Evolutionary conservation across 1,140 invertebrate species (phyloP).

Genomic region (Leptoteleia sp.): DNA sequence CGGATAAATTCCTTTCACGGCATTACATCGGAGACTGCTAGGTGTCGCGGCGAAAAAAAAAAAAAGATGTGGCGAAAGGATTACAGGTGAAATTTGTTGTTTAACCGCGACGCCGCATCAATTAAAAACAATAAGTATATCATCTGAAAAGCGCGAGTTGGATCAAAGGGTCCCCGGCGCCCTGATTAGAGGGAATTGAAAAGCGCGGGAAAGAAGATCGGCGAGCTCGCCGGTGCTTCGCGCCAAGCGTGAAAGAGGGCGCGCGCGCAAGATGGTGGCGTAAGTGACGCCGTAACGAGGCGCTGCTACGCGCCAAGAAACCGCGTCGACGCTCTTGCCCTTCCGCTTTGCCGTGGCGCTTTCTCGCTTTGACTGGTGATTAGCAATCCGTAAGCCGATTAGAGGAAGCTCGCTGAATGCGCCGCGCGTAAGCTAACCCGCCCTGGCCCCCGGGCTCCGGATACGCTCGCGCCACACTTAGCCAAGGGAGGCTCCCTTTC

Average conservation of each 20-base stretch:
- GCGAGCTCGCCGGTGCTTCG: slow-evolving; percentile 5
- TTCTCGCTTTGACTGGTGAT: slow-evolving; percentile 65
- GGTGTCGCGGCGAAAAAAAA: too few relatives aligned
- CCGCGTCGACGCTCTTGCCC: slow-evolving; percentile 45
- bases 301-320: slow-evolving; percentile 42
- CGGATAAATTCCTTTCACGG: too few relatives aligned
- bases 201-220: slow-evolving; percentile 49
- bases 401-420: slow-evolving; percentile 62
- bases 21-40: too few relatives aligned
- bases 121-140: slow-evolving; percentile 46
- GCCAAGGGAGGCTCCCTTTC: too few relatives aligned
- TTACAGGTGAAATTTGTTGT: too few relatives aligned
- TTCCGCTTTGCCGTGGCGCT: slow-evolving; percentile 35
- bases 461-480: slow-evolving; percentile 8
- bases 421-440: slow-evolving; percentile 57
- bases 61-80: too few relatives aligned
- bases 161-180: slow-evolving; percentile 36
- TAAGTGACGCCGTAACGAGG: slow-evolving; percentile 52
- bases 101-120: slow-evolving; percentile 2
- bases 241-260: slow-evolving; percentile 14
- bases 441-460: slow-evolving; percentile 25
- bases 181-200: slow-evolving; percentile 54
- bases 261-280: slow-evolving; percentile 30
- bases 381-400: slow-evolving; percentile 69
- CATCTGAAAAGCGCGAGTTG: slow-evolving; percentile 16